A percentile compares a stretch with the other conserved stretches of the same genome.
phyloP scores from a whole-genome alignment of 2,113 vertebrate genomes.

The Callocephalon fimbriatum region DNA sequence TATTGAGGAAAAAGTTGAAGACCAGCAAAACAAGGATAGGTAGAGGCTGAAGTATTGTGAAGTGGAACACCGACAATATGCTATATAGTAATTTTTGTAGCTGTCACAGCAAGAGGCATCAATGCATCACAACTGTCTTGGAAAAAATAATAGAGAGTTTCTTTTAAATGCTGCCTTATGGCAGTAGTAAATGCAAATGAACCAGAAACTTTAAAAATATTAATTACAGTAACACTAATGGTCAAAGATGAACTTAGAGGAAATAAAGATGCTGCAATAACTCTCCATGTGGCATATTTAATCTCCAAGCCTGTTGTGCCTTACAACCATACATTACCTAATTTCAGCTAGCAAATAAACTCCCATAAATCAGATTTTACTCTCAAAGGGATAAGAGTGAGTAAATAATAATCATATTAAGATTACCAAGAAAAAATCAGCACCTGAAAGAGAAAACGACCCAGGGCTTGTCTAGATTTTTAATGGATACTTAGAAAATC shows the following conservation, averaged over 20 bases:
- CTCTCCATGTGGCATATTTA: neutral
- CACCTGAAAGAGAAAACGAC: neutral
- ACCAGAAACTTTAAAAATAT: neutral
- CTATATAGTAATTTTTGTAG: neutral
- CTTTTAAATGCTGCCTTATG: neutral
- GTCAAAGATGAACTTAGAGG: neutral
- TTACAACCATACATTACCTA: neutral
- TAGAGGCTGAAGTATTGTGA: neutral
- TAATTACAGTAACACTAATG: neutral
- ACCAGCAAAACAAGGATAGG: neutral
- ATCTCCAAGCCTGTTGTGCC: neutral
- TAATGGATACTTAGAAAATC: neutral
- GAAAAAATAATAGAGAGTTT: neutral
- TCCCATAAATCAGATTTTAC: neutral
- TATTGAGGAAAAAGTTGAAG: neutral
- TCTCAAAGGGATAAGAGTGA: neutral
- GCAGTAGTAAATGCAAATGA: neutral
- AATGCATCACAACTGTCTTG: neutral
- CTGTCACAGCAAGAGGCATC: neutral
- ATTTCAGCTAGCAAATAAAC: neutral
- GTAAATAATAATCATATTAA: neutral
- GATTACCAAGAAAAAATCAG: neutral
- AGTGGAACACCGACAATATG: neutral
- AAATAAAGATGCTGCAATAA: neutral
- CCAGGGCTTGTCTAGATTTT: neutral